phyloP scores from a whole-genome alignment of 2,113 vertebrate species.

The Lucifuga dentata region DNA sequence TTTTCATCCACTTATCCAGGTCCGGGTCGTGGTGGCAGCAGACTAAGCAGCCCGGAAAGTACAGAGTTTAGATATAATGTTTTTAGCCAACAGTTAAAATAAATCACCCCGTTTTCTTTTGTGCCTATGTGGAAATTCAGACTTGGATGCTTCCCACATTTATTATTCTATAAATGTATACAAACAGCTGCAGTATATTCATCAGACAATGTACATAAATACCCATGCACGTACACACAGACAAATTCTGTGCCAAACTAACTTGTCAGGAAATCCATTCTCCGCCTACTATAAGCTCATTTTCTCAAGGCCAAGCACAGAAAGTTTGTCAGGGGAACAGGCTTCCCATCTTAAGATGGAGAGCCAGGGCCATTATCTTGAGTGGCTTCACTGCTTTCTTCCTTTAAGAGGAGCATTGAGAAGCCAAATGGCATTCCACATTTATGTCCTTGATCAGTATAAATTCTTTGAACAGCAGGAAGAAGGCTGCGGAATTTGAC shows the following conservation, averaged over 20 bases:
- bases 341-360: slow-evolving; percentile 16
- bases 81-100: too few relatives aligned
- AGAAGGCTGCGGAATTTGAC: slow-evolving; percentile 48
- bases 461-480: slow-evolving; percentile 68
- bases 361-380: not conserved
- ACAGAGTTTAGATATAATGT: too few relatives aligned
- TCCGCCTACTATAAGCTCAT: not conserved
- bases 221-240: not conserved
- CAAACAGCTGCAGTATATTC: not conserved
- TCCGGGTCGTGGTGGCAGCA: too few relatives aligned
- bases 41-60: too few relatives aligned
- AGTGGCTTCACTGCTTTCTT: slow-evolving; percentile 2
- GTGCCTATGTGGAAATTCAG: too few relatives aligned
- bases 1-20: too few relatives aligned
- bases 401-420: slow-evolving; percentile 12
- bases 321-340: not conserved
- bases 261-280: not conserved
- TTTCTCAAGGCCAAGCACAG: slow-evolving; percentile 9
- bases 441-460: slow-evolving; percentile 57
- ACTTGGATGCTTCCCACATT: slow-evolving; percentile 3
- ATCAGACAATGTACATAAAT: not conserved
- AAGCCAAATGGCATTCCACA: slow-evolving; percentile 27
- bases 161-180: not conserved
- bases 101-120: too few relatives aligned
- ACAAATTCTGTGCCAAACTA: not conserved